phyloP scores from a whole-genome alignment of 2,888 invertebrate genomes.

The Cremastinae sp. region DNA sequence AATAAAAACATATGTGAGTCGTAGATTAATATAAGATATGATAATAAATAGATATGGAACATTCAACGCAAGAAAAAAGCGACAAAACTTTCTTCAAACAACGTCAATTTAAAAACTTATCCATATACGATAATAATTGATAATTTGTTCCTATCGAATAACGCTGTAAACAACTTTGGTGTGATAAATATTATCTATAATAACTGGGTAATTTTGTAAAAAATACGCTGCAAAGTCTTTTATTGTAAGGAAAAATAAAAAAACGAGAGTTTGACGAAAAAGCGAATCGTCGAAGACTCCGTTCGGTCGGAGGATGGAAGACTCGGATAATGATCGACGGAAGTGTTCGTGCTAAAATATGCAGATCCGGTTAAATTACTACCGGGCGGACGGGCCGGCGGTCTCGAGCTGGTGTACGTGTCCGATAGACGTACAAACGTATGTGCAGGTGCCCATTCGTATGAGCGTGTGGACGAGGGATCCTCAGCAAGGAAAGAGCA shows the following conservation, averaged over 20 bases:
- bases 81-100: no score
- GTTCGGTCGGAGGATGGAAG: slow-evolving; percentile 41
- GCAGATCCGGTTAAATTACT: slow-evolving; percentile 78
- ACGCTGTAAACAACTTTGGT: no score
- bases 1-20: slow-evolving; percentile 14
- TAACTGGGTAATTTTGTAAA: no score
- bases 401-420: slow-evolving; percentile 55
- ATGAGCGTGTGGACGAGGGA: slow-evolving; percentile 47
- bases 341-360: slow-evolving; percentile 80
- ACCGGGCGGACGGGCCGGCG: slow-evolving; percentile 69
- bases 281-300: slow-evolving; percentile 13
- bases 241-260: no score
- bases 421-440: neutral
- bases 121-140: no score
- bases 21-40: neutral
- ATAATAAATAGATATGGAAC: neutral
- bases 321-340: slow-evolving; percentile 78
- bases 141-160: no score
- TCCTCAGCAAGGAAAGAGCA: slow-evolving; percentile 46
- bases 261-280: slow-evolving; percentile 32
- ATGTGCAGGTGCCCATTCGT: slow-evolving; percentile 12
- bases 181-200: no score
- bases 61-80: no score
- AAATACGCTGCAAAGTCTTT: no score
- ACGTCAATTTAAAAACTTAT: no score